A percentile compares a stretch with the other conserved stretches of the same genome.
Conservation (phyloP, 1,140 invertebrate species). For the Nixonia krombeini region DNA sequence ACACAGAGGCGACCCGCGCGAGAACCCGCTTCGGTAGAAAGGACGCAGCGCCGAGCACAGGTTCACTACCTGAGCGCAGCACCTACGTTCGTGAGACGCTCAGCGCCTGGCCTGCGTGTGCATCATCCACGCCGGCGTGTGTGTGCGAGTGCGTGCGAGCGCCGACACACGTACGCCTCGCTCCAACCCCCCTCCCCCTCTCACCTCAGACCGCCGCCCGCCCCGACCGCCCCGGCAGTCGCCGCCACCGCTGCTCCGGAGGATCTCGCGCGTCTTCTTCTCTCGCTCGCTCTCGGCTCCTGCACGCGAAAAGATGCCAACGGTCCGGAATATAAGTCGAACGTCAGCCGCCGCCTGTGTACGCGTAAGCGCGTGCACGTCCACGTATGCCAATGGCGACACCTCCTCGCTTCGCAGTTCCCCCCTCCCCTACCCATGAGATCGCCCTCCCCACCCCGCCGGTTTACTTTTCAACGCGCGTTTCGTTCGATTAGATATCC, state of each 20-base stretch:
- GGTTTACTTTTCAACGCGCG: conserved; percentile 56
- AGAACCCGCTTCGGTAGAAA: not conserved
- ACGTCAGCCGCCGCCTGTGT: conserved; percentile 33
- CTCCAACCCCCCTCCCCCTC: not conserved
- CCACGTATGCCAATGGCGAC: not conserved
- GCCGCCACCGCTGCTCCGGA: conserved; percentile 33
- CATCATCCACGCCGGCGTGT: no score
- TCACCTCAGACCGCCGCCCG: not conserved
- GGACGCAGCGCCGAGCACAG: not conserved
- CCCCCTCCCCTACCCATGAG: no score
- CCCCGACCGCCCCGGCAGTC: no score
- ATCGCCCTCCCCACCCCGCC: conserved; percentile 14
- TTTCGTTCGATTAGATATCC: conserved; percentile 64
- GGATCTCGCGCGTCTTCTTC: conserved; percentile 24
- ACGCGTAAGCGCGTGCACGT: conserved; percentile 35
- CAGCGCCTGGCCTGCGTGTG: conserved; percentile 27
- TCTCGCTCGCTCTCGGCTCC: conserved; percentile 44
- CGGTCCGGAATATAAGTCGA: conserved; percentile 48
- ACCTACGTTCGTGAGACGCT: not conserved
- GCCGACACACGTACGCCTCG: conserved; percentile 40
- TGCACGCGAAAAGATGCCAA: conserved; percentile 51
- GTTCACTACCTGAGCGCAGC: not conserved
- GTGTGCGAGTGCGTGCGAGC: conserved; percentile 35
- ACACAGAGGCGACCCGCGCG: conserved; percentile 15
- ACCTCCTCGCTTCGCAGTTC: no score